Evolutionary conservation across 2,888 invertebrate species (phyloP), one percentile per base, ranked within the genome.

Genomic region (Drosophila dives): DNA sequence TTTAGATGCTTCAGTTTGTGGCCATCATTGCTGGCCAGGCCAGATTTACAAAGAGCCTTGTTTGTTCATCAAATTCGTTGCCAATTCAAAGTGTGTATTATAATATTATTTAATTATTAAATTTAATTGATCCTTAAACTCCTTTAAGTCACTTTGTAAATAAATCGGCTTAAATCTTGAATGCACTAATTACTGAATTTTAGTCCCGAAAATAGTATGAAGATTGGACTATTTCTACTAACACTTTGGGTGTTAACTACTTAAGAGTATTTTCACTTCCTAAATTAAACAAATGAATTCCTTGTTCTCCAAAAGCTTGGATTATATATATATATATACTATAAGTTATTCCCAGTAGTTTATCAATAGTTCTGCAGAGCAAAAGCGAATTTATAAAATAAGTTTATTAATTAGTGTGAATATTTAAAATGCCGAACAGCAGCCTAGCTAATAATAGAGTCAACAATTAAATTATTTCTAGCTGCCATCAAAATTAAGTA

Each of bases 21-120:
- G 29, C 29, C 1, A 4, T 29, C 1, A 4, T 48, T 67, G 3
- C 34, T 38, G 0, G 48, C 7, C 38, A 1, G 10, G 3, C 34
- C n/a, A 72, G 7, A 4, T 34, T 66, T 12, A 70, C 23, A 29
- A 53, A 34, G 8, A 79, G 49, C 26, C 64, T 69, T 0, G 79
- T 76, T 8, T 67, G 20, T 64, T 29, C 8, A 50, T 32, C 1
- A 29, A 5, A 45, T 8, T 15, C 45, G 2, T 48, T 33, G 17
- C 49, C 51, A 3, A 33, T 53, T 34, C 5, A 29, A 17, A 6
- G 17, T 11, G 2, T 5, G 7, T 50, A 26, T 11, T 5, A 6
- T 2, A 0, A 23, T 10, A 38, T 10, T 10, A 38, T 38, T 38
- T 17, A 17, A 38, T 38, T 38, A 38, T 3, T 10, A 38, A 17